phyloP scores from a whole-genome alignment of 2,888 invertebrate species.

The Gonocerus acuteangulatus region DNA sequence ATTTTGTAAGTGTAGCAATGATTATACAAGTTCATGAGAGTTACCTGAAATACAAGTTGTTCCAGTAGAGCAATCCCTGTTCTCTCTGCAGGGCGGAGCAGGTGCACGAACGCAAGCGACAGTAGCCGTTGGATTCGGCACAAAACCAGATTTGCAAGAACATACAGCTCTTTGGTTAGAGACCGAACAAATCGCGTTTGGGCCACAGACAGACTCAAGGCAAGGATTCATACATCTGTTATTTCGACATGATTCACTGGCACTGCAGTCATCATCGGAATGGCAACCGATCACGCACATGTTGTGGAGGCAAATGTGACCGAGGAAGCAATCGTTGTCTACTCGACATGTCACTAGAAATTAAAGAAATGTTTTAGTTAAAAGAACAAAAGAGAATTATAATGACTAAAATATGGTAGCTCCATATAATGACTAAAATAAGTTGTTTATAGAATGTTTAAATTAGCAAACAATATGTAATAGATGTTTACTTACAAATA shows the following conservation, averaged over 20 bases:
- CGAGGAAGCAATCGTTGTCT: constrained; percentile 86
- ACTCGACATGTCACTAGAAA: constrained; percentile 71
- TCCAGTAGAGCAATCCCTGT: constrained; percentile 64
- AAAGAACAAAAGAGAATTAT: neutral
- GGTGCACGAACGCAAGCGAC: constrained; percentile 80
- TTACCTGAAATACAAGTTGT: constrained; percentile 55
- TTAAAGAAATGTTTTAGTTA: neutral
- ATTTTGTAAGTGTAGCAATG: too few relatives aligned
- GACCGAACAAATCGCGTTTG: constrained; percentile 72
- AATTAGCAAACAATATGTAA: too few relatives aligned
- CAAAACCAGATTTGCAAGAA: constrained; percentile 67
- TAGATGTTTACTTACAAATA: constrained; percentile 65
- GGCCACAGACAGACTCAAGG: constrained; percentile 65
- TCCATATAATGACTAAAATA: too few relatives aligned
- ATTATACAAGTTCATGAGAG: too few relatives aligned
- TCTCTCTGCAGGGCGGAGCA: constrained; percentile 63
- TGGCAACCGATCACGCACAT: constrained; percentile 82
- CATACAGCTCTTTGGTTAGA: constrained; percentile 74
- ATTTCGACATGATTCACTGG: constrained; percentile 70
- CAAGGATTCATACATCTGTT: constrained; percentile 78
- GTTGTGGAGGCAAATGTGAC: constrained; percentile 78
- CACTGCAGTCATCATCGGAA: constrained; percentile 78
- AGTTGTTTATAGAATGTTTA: too few relatives aligned
- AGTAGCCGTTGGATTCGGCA: constrained; percentile 73
- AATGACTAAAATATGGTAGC: neutral